Evolutionary conservation across 2,797 vertebrate genomes (phyloP).

Genomic region (Sparidentex hasta): DNA sequence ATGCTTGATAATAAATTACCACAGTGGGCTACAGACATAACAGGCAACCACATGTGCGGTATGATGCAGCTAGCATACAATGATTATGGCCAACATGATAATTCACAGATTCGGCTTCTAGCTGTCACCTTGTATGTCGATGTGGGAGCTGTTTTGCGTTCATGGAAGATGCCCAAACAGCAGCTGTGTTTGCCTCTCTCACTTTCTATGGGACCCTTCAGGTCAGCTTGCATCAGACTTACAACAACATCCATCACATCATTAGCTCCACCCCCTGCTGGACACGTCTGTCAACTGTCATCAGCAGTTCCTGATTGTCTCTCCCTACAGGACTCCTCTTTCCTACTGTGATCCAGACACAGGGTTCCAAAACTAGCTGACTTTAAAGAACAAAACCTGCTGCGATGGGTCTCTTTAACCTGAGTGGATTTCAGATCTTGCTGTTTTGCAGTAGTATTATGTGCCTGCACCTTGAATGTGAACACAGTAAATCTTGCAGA

Average conservation of each 20-base stretch:
- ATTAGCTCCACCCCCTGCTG: constrained; percentile 46
- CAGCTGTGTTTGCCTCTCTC: constrained; percentile 53
- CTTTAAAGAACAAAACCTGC: neutral
- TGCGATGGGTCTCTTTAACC: no score
- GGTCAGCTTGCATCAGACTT: constrained; percentile 49
- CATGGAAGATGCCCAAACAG: constrained; percentile 27
- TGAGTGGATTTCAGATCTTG: neutral
- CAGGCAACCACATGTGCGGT: neutral
- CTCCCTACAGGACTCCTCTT: neutral
- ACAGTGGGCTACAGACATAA: neutral
- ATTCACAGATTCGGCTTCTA: constrained; percentile 2
- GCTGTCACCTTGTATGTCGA: neutral
- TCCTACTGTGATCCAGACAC: constrained; percentile 12
- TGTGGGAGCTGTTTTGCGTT: constrained; percentile 29
- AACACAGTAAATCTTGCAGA: neutral
- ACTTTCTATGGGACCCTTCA: neutral
- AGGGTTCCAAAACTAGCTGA: neutral
- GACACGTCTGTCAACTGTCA: constrained; percentile 32
- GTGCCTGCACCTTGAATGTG: neutral
- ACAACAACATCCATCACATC: constrained; percentile 58
- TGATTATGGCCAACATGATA: neutral
- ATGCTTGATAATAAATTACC: neutral
- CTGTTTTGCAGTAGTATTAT: neutral
- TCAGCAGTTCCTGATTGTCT: constrained; percentile 14
- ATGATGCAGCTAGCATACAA: neutral